Evolutionary conservation across 1,140 invertebrate species (phyloP), one percentile per base, ranked within the genome.

Genomic region (Dendrolimus kikuchii): DNA sequence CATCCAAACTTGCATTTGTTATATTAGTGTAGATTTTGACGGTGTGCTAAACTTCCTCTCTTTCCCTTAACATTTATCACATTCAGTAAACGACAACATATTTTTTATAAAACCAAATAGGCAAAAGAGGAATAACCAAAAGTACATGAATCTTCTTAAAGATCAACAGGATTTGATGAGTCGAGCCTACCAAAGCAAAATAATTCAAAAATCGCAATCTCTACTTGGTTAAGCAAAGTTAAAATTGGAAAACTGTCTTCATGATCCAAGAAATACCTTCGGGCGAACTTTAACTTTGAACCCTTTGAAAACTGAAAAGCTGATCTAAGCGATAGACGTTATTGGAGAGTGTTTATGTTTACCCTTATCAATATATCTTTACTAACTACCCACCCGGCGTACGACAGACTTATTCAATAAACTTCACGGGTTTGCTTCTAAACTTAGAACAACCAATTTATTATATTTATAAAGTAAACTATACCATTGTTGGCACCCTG

Each of bases 181-280:
- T 23, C 3, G 23, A 73, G 66, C 59, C 68, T 62, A 66, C 73
- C 74, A 82, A 74, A 75, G 70, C 63, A 59, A 71, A 71, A 73
- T 75, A 73, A 77, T 74, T 77, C 63, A 60, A 55, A 79, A 82
- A 82, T 77, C 70, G 64, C 69, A 68, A 69, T 62, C 62, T 64
- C 59, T 60, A 67, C 68, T 64, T 67, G 53, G 46, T 57, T 57
- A 55, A 68, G 56, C 55, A 68, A 81, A 81, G 70, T 80, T 81
- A 69, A 81, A 84, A 81, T 84, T 81, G 66, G 77, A 74, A 81
- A 81, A 66, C 71, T 62, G 65, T 65, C 73, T 75, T 78, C 73
- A 78, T 73, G 77, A 74, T 69, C 71, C 68, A 70, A 75, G 73
- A 72, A 73, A 75, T 74, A 69, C 76, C 81, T 76, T 53, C 55